Evolutionary conservation across 2,797 vertebrate genomes (phyloP).

Genomic region (Odontamblyopus rebecca): DNA sequence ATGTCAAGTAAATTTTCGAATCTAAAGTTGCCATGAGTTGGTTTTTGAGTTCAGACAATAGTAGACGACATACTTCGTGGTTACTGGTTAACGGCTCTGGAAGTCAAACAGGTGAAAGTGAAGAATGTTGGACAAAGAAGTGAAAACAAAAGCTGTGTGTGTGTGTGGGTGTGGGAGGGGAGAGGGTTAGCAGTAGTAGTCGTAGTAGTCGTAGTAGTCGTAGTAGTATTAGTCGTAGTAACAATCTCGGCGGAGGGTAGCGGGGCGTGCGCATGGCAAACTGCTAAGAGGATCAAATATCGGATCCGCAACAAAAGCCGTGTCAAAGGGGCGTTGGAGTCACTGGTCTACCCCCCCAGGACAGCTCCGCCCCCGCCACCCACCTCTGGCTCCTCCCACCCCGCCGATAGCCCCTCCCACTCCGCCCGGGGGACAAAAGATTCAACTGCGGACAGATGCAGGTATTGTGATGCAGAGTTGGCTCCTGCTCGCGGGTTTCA

Average conservation of each 20-base stretch:
- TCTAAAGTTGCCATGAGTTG: background rate
- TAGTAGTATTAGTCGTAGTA: conserved; percentile 44
- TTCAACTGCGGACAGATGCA: conserved; percentile 94
- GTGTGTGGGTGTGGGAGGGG: background rate
- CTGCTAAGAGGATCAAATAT: conserved; percentile 97
- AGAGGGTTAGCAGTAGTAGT: background rate
- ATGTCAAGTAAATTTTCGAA: background rate
- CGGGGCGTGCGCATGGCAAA: conserved; percentile 81
- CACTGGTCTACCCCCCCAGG: conserved; percentile 85
- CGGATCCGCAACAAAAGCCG: conserved; percentile 94
- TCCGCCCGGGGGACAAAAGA: conserved; percentile 94
- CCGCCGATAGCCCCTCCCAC: conserved; percentile 82
- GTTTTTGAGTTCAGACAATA: background rate
- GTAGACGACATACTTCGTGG: background rate
- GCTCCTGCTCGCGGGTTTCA: conserved; percentile 44
- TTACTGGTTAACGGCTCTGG: background rate
- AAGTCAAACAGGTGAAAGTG: conserved; percentile 32
- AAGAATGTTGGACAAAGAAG: conserved; percentile 21
- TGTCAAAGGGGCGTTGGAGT: conserved; percentile 94
- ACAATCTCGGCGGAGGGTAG: conserved; percentile 49
- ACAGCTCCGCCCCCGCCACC: conserved; percentile 68
- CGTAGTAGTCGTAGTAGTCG: background rate
- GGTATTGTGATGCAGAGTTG: conserved; percentile 94
- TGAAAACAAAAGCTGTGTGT: conserved; percentile 38
- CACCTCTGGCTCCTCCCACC: conserved; percentile 71